Evolutionary conservation across 2,888 invertebrate species (phyloP), one percentile per base, ranked within the genome.

Genomic region (Habrosyne pyritoides): DNA sequence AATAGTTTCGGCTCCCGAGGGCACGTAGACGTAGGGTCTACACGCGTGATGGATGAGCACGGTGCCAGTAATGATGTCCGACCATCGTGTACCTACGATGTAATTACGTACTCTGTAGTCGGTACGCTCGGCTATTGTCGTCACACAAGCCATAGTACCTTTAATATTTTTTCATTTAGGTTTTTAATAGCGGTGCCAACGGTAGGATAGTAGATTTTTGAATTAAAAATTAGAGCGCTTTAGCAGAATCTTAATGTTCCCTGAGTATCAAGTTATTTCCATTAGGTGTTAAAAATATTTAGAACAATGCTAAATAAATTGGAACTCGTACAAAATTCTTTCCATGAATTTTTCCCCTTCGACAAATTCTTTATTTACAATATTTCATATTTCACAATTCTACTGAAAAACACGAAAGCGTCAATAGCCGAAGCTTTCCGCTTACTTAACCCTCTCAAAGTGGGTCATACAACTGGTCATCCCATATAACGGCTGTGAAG

Each of bases 1-100:
- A 71, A 71, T 67, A 67, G 65, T 65, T 63, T 57, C 53, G 46
- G 51, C 52, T 42, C 48, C n/a, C n/a, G n/a, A 42, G 42, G 42
- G 42, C 1, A 2, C 18, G 14, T 18, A 42, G 42, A 7, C 24
- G 24, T 18, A 1, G 18, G 42, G 42, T 18, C 8, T 42, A 18
- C 8, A 42, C 6, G 42, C 8, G 42, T 18, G 42, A 42, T 42
- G 42, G 42, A 42, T 42, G 42, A 18, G 2, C 14, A n/a, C 8
- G 42, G 1, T 42, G 42, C n/a, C 42, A 42, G 14, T 42, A 42
- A 42, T 42, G 18, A 42, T 42, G 18, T 14, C 42, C 18, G 18
- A 42, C 42, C 42, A 18, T 8, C 14, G 36, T 33, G n/a, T n/a
- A n/a, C 6, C 6, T n/a, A 14, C 18, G 2, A 12, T n/a, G 14